phyloP scores from a whole-genome alignment of 2,797 vertebrate species.

The Acanthis flammea region DNA sequence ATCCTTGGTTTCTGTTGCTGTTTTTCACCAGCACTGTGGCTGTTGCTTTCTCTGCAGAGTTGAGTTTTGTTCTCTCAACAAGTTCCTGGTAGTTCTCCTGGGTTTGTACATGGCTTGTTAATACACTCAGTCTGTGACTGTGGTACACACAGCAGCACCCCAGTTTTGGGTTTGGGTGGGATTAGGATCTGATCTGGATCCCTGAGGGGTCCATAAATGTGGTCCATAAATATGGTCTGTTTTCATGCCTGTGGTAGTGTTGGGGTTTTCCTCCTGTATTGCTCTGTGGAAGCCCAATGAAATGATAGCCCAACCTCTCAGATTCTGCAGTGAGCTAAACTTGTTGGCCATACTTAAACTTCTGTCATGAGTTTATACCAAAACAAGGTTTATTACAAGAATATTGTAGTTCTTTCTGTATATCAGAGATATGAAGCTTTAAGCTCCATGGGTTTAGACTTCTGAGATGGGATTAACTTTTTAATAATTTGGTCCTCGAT shows the following conservation, averaged over 20 bases:
- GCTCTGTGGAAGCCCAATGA: background rate
- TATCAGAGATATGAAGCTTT: background rate
- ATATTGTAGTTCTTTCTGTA: background rate
- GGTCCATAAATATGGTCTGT: background rate
- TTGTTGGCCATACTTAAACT: background rate
- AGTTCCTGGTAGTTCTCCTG: background rate
- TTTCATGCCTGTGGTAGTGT: background rate
- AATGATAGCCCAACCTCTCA: background rate
- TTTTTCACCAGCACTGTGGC: background rate
- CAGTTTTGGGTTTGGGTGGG: background rate
- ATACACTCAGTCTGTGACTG: rapidly evolving
- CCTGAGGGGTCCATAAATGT: background rate
- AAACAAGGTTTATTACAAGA: background rate
- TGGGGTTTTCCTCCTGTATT: background rate
- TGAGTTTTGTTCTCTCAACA: background rate
- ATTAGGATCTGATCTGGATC: background rate
- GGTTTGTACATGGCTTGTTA: background rate
- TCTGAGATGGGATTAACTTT: background rate
- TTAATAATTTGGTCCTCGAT: background rate
- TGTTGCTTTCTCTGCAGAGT: background rate
- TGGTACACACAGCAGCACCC: background rate
- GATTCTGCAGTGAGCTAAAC: background rate
- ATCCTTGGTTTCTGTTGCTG: background rate
- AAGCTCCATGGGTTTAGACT: background rate
- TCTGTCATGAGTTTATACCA: background rate